Conservation (phyloP, 2,113 vertebrate genomes). For the Zeus faber region DNA sequence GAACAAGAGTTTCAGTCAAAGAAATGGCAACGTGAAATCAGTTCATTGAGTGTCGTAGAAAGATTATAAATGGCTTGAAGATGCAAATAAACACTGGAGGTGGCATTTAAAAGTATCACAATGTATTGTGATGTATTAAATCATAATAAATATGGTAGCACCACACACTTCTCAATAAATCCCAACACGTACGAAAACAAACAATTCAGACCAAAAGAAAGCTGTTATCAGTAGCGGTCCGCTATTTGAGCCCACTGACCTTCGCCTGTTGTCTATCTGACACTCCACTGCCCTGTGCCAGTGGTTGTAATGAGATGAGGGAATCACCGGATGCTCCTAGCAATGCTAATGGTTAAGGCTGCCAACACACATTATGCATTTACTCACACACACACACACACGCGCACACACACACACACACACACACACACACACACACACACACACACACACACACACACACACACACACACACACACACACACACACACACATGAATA, state of each 20-base stretch:
- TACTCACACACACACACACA: constrained; percentile 9
- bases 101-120: neutral
- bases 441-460: neutral
- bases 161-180: no score
- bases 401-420: constrained; percentile 1
- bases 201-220: neutral
- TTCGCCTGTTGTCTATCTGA: constrained; percentile 44
- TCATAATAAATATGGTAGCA: no score
- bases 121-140: neutral
- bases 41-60: no score
- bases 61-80: no score
- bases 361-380: no score
- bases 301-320: constrained; percentile 57
- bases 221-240: constrained; percentile 19
- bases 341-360: constrained; percentile 30
- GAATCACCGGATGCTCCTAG: constrained; percentile 32
- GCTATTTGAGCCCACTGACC: constrained; percentile 46
- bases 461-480: neutral
- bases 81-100: no score
- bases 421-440: constrained; percentile 1
- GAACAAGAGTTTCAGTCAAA: no score
- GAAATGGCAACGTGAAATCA: no score
- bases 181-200: neutral
- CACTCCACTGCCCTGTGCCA: constrained; percentile 36
- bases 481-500: neutral